Evolutionary conservation across 92 coral and sea anemone genomes (phyloP), one percentile per base, ranked within the genome.

Genomic region (Umimayanthus kanabou): DNA sequence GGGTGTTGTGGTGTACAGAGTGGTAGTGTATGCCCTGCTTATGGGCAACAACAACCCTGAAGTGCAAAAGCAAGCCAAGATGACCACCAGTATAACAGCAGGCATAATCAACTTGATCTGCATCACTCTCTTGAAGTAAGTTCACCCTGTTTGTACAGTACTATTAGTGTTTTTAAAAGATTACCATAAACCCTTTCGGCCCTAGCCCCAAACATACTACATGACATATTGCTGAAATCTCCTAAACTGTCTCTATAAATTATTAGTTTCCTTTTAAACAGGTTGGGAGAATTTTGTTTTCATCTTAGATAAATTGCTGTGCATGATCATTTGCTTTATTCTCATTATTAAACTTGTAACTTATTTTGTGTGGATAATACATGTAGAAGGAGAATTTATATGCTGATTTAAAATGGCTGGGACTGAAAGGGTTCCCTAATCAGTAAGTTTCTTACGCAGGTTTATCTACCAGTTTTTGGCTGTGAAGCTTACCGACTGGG

Each of bases 1-100:
- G 0, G 99, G 98, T 3, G 99, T 96, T 64, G 96, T 96, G 6
- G 96, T 90, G 15, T 96, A 96, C 91, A 94, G 98, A 16, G 96
- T 94, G 3, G 92, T 97, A 22, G 97, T 96, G 6, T 96, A 91
- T 88, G 93, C 94, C 2, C 33, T 91, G 6, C 91, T 95, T 16
- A 89, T 90, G 88, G 76, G 88, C 53, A 81, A 89, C 53, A 28
- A 73, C 16, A 83, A 85, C 66, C 70, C 8, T 15, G 53, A 71
- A 3, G 61, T 87, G 10, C 90, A 92, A 39, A 88, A 88, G 67
- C 77, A 91, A 39, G 98, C 99, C 69, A 96, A 94, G 88, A 76
- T 93, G 58, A 85, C 94, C 39, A 96, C 97, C 2, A 94, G 93
- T 50, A 86, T 96, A 0, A 95, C 99, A 16, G 99, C 99, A 1